Evolutionary conservation across 2,113 vertebrate species (phyloP).

Genomic region (Columbina picui): DNA sequence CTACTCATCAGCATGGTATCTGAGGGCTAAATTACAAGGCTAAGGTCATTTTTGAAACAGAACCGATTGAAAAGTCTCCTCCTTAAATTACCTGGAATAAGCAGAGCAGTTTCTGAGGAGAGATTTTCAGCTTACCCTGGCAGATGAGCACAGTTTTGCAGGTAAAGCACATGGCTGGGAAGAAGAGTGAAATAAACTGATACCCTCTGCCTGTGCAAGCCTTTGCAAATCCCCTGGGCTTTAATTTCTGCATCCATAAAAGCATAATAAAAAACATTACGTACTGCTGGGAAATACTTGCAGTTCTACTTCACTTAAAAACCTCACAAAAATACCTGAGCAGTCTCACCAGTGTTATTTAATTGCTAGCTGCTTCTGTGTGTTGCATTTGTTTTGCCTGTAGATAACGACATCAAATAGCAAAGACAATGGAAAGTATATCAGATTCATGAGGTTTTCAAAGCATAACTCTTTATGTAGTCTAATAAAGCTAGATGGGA

Average conservation of each 20-base stretch:
- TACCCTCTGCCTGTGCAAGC: background rate
- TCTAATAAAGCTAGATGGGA: background rate
- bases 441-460: background rate
- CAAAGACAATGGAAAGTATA: background rate
- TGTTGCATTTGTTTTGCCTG: background rate
- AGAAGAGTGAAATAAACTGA: conserved; percentile 22
- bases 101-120: conserved; percentile 3
- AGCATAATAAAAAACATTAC: background rate
- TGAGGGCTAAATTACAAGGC: background rate
- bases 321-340: conserved; percentile 1
- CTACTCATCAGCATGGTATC: background rate
- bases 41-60: conserved; percentile 12
- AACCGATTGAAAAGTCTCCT: background rate
- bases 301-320: conserved; percentile 18
- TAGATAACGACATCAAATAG: background rate
- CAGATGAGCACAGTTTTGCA: conserved; percentile 2
- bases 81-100: conserved; percentile 21
- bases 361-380: background rate
- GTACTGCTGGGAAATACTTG: conserved; percentile 27
- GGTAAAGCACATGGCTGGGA: conserved; percentile 33
- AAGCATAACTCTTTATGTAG: background rate
- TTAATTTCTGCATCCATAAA: background rate
- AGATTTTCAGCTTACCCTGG: background rate
- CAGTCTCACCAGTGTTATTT: background rate
- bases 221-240: background rate